Base-by-base conservation (phyloP, 30 jellyfish, hydroid and myxozoan species). In the Chrysaora quinquecirrha region DNA sequence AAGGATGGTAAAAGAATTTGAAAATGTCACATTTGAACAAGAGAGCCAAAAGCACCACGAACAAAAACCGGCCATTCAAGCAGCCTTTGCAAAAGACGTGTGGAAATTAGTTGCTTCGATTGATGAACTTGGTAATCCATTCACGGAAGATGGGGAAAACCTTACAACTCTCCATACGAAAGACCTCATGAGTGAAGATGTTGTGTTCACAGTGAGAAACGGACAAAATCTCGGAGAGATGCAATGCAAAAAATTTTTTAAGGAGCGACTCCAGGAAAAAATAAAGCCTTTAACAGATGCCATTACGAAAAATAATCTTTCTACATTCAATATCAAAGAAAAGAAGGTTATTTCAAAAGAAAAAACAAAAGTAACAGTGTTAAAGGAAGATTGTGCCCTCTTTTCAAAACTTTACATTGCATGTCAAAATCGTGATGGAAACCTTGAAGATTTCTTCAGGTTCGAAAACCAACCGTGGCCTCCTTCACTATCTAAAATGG, bases 381-480 rank as follows among this genome's bases (percentile, higher is more conserved):
- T 58, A 20, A 58, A 58, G 72, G 32, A 58, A 19, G 72, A 58
- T 22, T 25, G 72, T 20, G 28, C 72, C 23, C 32, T 58, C 31
- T 58, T 58, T 58, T 58, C 72, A 19, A 20, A 22, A 11, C 72
- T 58, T 20, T 58, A 58, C 6, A 25, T 58, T 10, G 72, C 58
- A 43, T 43, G 58, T 43, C 58, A 43, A 43, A 43, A 9, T 29
- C 78, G 78, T 25, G 78, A 66, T 31, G 78, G 78, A 25, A 31
- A 30, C 31, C 31, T 66, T 21, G 78, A 66, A 18, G 78, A 66
- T n/a, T 66, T 66, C 31, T 66, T 66, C 31, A 31, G 65, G 78
- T 30, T 14, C 23, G 78, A 66, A 31, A 66, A 66, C 64, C 78
- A 66, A 66, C 65, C 78, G 9, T 66, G 78, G 78, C 78, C 78